Base-by-base conservation (phyloP, 2,888 invertebrate genomes). In the Hyppa rectilinea region DNA sequence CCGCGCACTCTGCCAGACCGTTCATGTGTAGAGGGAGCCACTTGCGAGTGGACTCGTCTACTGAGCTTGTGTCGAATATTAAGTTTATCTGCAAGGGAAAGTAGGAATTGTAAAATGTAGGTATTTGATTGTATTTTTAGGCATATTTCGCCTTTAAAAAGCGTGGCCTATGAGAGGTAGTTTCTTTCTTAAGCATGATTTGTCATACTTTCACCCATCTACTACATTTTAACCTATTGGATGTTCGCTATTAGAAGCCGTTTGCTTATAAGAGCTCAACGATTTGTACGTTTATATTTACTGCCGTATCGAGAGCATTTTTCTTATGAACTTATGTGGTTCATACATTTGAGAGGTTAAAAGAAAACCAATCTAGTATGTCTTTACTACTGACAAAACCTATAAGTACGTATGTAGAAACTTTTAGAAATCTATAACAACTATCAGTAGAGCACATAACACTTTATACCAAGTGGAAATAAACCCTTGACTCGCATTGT, bases 11-110 rank as follows among this genome's bases (percentile, higher is more conserved):
- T 29, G 97, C 96, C 38, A 99, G 90, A 0, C 97, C 96, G 91
- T 98, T 98, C 68, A 97, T 92, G 76, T 97, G 96, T 2, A 99
- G 94, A 0, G 98, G 97, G 49, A 99, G 93, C 93, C 98, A 98
- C 63, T 97, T 96, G 76, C 97, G 96, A 2, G 97, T 94, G 17
- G 96, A 94, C 68, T 94, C 89, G 2, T 97, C 95, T 38, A 98
- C 88, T 0, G 92, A 85, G 2, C 96, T 96, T 3, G 97, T 98
- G 91, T 98, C 98, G 91, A 98, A 94, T 69, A 98, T 90, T 0
- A 97, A 95, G 86, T 97, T 97, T 81, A 98, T 96, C 98, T 98
- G 93, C 2, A 71, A 74, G 0, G 2, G 9, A 38, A 31, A 58
- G 40, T 26, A 20, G 4, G 20, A 6, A 58, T 40, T 10, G n/a